Evolutionary conservation across 2,113 vertebrate genomes (phyloP), one percentile per base, ranked within the genome.

Genomic region (Nestor notabilis): DNA sequence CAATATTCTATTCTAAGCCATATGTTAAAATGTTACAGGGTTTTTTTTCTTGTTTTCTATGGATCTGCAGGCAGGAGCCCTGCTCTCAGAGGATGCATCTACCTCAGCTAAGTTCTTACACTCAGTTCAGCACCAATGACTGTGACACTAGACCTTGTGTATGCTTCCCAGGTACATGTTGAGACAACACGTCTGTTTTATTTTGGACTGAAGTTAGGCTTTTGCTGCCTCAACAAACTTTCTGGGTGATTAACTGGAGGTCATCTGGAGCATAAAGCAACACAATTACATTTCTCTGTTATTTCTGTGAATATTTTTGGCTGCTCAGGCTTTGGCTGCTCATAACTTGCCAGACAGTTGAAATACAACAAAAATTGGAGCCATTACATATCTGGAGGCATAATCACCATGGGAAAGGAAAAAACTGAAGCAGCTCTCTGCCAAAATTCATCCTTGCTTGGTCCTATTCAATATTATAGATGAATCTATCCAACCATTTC

Each of bases 251-350:
- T 89, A 94, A 78, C 39, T 71, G 37, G 69, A 95, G 70, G 80
- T 90, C 55, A 82, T 33, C 72, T 65, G 74, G 21, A 82, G 25
- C 69, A 31, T 41, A 71, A 81, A 91, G 79, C 43, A 86, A 74
- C 17, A 46, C 79, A 86, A 61, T 72, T 69, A 49, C 39, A 65
- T 41, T 69, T 60, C 35, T 64, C 60, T 43, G 12, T 83, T 81
- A 78, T 86, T 93, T 81, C 60, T 83, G 60, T 72, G 47, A 95
- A 52, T 75, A 56, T 84, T 95, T 95, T 87, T 92, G 86, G 83
- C 86, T 72, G 60, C 63, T 72, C 15, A 76, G 37, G 72, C 65
- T 87, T 68, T 78, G 33, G 33, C 56, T 58, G 33, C 56, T 58
- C 89, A 33, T 21, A 95, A 81, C 47, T 90, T 89, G 68, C 64